Conservation (phyloP, 2,797 vertebrate genomes). For the Mus minutoides region DNA sequence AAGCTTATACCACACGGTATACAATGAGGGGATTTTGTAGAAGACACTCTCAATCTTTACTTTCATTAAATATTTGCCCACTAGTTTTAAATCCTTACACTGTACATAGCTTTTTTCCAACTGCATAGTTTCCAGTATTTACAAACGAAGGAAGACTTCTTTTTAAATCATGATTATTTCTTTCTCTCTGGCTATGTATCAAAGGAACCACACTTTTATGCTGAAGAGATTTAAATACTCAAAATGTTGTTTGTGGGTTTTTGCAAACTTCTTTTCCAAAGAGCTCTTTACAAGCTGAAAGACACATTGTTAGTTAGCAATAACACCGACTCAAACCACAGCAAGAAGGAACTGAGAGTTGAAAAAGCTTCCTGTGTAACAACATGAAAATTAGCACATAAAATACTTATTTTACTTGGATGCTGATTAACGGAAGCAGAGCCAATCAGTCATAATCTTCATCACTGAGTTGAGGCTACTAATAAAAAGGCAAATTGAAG, state of each 20-base stretch:
- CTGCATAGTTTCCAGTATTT: background rate
- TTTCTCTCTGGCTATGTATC: background rate
- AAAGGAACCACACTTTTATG: background rate
- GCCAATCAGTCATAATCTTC: conserved; percentile 7
- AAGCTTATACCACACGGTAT: background rate
- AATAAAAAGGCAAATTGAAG: background rate
- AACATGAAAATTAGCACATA: conserved; percentile 56
- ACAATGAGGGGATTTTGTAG: background rate
- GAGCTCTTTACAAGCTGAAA: conserved; percentile 42
- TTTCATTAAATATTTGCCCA: conserved; percentile 29
- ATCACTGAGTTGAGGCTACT: conserved; percentile 19
- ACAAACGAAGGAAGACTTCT: background rate
- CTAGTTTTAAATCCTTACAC: background rate
- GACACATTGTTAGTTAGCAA: conserved; percentile 54
- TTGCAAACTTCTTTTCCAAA: conserved; percentile 61
- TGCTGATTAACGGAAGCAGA: conserved; percentile 36
- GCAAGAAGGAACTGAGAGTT: background rate
- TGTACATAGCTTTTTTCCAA: background rate
- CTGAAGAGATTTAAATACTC: conserved; percentile 6
- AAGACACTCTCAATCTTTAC: background rate
- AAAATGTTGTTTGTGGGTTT: conserved; percentile 16
- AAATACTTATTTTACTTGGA: conserved; percentile 45
- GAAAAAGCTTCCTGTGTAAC: conserved; percentile 58
- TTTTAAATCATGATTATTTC: conserved; percentile 42
- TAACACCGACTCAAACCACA: conserved; percentile 1